Percentiles rank a stretch among this genome's conserved stretches.
Evolutionary conservation across 2,888 invertebrate species (phyloP).

Genomic region (Lepidochitona cinerea): DNA sequence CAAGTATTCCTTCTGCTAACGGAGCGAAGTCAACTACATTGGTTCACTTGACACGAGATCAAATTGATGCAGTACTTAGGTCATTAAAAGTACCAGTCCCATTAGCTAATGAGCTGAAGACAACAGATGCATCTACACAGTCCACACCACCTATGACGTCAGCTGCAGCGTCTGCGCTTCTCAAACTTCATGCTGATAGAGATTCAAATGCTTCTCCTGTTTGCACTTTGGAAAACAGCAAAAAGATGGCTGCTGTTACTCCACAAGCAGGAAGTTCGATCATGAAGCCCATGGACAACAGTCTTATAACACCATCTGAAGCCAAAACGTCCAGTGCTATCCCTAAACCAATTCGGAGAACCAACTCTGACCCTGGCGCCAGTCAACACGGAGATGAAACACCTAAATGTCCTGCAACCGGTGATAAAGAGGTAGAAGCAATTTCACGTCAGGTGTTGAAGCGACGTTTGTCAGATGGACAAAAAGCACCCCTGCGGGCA

Average conservation of each 20-base stretch:
- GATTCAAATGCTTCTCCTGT: constrained; percentile 28
- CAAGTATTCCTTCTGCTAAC: neutral
- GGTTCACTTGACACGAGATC: constrained; percentile 52
- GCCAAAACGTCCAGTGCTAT: no score
- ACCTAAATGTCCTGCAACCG: constrained; percentile 37
- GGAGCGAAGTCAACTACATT: constrained; percentile 26
- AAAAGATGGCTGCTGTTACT: constrained; percentile 38
- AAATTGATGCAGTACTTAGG: constrained; percentile 53
- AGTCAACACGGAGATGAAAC: constrained; percentile 20
- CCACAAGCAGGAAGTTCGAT: neutral
- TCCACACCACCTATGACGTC: constrained; percentile 18
- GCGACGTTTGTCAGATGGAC: neutral
- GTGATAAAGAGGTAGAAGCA: constrained; percentile 15
- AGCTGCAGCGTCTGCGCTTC: neutral
- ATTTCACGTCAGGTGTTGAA: constrained; percentile 7
- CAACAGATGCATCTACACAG: constrained; percentile 37
- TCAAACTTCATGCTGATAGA: neutral
- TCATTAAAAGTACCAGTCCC: constrained; percentile 54
- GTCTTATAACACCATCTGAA: neutral
- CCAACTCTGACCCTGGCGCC: neutral
- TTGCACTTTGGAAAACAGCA: constrained; percentile 29
- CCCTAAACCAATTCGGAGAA: neutral
- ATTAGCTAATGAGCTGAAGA: constrained; percentile 21
- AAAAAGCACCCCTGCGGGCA: constrained; percentile 44
- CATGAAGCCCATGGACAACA: neutral